Evolutionary conservation across 2,113 vertebrate species (phyloP).

Genomic region (Caranx melampygus): DNA sequence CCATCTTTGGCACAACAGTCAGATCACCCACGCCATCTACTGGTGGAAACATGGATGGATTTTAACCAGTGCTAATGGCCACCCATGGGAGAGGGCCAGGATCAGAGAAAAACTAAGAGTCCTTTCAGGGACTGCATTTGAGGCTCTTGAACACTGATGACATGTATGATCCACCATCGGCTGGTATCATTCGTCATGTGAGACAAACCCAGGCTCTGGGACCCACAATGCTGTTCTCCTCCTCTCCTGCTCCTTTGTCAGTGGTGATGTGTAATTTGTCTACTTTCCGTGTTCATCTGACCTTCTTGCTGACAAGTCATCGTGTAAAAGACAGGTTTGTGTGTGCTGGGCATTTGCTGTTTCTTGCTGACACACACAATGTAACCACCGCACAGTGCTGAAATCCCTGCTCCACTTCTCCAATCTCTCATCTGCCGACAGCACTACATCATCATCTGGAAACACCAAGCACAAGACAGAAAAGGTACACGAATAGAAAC

Average conservation of each 20-base stretch:
- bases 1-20: conserved; percentile 65
- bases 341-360: conserved; percentile 50
- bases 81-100: conserved; percentile 63
- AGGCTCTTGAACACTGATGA: conserved; percentile 61
- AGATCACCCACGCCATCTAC: conserved; percentile 83
- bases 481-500: conserved; percentile 69
- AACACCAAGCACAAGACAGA: conserved; percentile 29
- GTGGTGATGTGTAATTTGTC: conserved; percentile 73
- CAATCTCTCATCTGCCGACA: conserved; percentile 63
- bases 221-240: conserved; percentile 26
- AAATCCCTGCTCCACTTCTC: conserved; percentile 48
- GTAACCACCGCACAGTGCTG: conserved; percentile 35
- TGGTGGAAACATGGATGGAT: conserved; percentile 69
- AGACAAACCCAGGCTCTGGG: conserved; percentile 65
- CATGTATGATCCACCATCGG: conserved; percentile 68
- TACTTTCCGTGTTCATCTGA: conserved; percentile 68
- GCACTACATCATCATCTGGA: conserved; percentile 65
- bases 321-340: conserved; percentile 64
- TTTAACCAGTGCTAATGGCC: conserved; percentile 70
- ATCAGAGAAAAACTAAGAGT: conserved; percentile 51
- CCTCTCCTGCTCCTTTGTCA: conserved; percentile 56
- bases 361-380: conserved; percentile 67
- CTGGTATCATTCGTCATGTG: conserved; percentile 70
- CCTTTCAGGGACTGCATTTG: conserved; percentile 59
- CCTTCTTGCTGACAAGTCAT: conserved; percentile 69